Evolutionary conservation across 2,113 vertebrate genomes (phyloP), one percentile per base, ranked within the genome.

Genomic region (Tonatia bakeri): DNA sequence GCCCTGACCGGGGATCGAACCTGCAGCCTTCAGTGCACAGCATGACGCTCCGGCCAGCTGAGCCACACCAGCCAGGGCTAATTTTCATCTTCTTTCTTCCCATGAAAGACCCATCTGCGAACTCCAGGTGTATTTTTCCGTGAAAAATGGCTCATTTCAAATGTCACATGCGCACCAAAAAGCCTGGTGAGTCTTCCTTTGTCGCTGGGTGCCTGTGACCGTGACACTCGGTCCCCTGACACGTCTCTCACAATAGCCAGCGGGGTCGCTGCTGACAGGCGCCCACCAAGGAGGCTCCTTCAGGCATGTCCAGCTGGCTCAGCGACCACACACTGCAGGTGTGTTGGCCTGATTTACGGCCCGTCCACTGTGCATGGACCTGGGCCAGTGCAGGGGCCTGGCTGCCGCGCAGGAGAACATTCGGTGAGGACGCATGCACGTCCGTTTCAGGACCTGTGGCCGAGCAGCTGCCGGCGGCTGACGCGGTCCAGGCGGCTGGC

Each of bases 251-350:
- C 26, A 12, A 13, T 61, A 81, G 33, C 26, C 26, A 0, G 0
- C 9, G 40, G 43, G 43, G 0, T 16, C 28, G 0, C 36, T 24
- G 2, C 20, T 0, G 5, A 31, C 3, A 0, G 38, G 2, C 1
- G 5, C 73, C 24, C 40, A 4, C 7, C 4, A 3, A 10, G 12
- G 5, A 26, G 47, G 4, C 36, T 20, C 2, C 19, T 3, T 36
- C 61, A 0, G 0, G 9, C 4, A 0, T 3, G 10, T 56, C 76
- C 61, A 1, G 16, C 16, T 14, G 75, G 56, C 76, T 43, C 6
- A 0, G 52, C 8, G 69, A 20, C 86, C 47, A 17, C 47, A 16
- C 2, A 4, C 0, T 0, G 3, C 31, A 75, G 91, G 40, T 40
- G 33, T 3, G 20, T n/a, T 7, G 1, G 50, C 26, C 1, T 8